These are phyloP conservation scores for Nemurella pictetii DNA, from an alignment of 2,888 invertebrate species.

Conservation along the genomic window DNA sequence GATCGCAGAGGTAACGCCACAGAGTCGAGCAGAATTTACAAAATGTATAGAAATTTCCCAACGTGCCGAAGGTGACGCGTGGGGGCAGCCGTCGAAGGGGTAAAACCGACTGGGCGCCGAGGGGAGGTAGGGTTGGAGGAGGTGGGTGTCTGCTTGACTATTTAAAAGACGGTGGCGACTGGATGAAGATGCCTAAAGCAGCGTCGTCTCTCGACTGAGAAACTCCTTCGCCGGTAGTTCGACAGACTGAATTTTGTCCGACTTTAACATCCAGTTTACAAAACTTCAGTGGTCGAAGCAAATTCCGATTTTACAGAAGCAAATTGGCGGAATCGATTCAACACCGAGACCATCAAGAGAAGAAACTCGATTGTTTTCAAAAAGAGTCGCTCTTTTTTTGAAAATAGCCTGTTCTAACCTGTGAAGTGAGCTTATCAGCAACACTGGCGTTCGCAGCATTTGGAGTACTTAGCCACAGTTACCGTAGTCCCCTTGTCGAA, in stretches of 20 bases:
- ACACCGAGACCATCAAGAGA: constrained; percentile 8
- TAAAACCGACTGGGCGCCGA: constrained; percentile 35
- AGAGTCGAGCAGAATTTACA: background rate
- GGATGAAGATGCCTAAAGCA: constrained; percentile 30
- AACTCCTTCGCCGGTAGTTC: constrained; percentile 29
- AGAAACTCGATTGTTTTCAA: constrained; percentile 9
- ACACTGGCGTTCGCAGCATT: constrained; percentile 47
- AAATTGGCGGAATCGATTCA: background rate
- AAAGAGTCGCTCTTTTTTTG: background rate
- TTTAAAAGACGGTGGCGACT: constrained; percentile 35
- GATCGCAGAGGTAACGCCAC: background rate
- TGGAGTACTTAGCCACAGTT: constrained; percentile 45
- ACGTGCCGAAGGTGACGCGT: constrained; percentile 17
- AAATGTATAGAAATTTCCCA: constrained; percentile 24
- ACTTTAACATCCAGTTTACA: constrained; percentile 5
- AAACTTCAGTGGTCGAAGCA: constrained; percentile 29
- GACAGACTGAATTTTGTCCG: constrained; percentile 23
- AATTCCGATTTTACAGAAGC: background rate
- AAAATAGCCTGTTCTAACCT: constrained; percentile 25
- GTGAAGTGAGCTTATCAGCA: constrained; percentile 26
- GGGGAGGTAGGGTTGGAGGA: constrained; percentile 40
- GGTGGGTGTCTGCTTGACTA: constrained; percentile 43
- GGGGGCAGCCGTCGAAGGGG: constrained; percentile 23
- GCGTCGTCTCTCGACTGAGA: constrained; percentile 29
- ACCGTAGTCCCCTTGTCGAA: constrained; percentile 36